Evolutionary conservation across 1,140 invertebrate genomes (phyloP).

Genomic region (Subanguina moxae): DNA sequence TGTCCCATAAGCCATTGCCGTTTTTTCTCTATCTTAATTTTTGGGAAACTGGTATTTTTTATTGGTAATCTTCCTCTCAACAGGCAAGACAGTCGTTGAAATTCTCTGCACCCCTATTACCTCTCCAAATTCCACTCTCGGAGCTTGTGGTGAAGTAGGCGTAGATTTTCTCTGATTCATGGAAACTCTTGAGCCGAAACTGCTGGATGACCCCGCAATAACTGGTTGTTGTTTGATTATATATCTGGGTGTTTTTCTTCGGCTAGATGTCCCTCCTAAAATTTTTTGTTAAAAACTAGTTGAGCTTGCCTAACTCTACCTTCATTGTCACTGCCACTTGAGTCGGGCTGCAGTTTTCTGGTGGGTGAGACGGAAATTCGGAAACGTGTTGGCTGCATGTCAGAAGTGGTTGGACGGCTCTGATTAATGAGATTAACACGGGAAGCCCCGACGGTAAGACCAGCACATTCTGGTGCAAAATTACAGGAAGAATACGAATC

Average conservation of each 20-base stretch:
- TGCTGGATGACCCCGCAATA: constrained; percentile 38
- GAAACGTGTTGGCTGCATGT: constrained; percentile 37
- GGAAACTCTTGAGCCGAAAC: constrained; percentile 10
- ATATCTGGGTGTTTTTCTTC: constrained; percentile 25
- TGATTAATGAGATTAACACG: neutral
- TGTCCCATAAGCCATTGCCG: too few species aligned
- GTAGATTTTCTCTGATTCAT: constrained; percentile 1
- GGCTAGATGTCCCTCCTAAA: neutral
- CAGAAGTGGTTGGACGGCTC: neutral
- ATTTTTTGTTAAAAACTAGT: neutral
- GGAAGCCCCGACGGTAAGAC: neutral
- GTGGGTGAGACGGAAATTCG: constrained; percentile 45
- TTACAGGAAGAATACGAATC: too few species aligned
- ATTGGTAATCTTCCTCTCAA: too few species aligned
- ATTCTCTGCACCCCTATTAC: too few species aligned
- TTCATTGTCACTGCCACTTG: neutral
- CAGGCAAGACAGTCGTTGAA: too few species aligned
- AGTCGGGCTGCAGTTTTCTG: constrained; percentile 18
- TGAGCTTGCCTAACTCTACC: neutral
- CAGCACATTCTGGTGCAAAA: too few species aligned
- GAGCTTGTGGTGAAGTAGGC: constrained; percentile 20
- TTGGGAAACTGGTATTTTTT: too few species aligned
- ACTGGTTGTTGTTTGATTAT: constrained; percentile 44
- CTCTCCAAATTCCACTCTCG: constrained; percentile 36
- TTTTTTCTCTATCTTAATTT: too few species aligned